Base-by-base conservation (phyloP, 2,113 vertebrate species). In the Melanocharis versteri region DNA sequence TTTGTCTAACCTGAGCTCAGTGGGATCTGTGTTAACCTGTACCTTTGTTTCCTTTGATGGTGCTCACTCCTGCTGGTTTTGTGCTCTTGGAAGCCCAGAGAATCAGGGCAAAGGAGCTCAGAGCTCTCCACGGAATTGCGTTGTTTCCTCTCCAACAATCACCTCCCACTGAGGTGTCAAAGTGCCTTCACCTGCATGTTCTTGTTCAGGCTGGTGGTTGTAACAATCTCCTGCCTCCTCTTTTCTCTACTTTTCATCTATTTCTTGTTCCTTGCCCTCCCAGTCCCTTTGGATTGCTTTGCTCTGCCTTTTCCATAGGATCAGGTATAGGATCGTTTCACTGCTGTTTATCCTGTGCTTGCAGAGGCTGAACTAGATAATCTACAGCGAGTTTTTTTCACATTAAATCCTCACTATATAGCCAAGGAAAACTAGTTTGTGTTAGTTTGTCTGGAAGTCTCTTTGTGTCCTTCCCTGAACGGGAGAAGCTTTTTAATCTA, bases 1-100 rank as follows among this genome's bases (percentile, higher is more conserved):
- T 91, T 94, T 88, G 28, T 73, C 70, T 81, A 83, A 77, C 42
- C 93, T 39, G 71, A 92, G 70, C 89, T 93, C 75, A 72, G 9
- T 15, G 39, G 47, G 42, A 47, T 50, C 64, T 71, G 64, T 27
- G 64, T 42, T 48, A 76, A 75, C 82, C 24, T 2, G 0, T 19
- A 16, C 65, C 75, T 91, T 62, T 35, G 23, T 37, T 57, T 40
- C 22, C 94, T 60, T 23, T 62, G 39, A 44, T 28, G 70, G 70
- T 82, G 80, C 90, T 92, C 84, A 35, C 40, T 92, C 66, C 83
- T 84, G 1, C 90, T 85, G 73, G 1, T 15, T 61, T 48, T 58
- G 60, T 80, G 76, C 69, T 77, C 53, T 31, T 64, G 40, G 5
- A 19, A 50, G 30, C 53, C 66, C 64, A 45, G 23, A 58, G 68